A percentile compares a stretch with the other conserved stretches of the same genome.
Evolutionary conservation across 2,113 vertebrate species (phyloP).

Genomic region (Rhineura floridana): DNA sequence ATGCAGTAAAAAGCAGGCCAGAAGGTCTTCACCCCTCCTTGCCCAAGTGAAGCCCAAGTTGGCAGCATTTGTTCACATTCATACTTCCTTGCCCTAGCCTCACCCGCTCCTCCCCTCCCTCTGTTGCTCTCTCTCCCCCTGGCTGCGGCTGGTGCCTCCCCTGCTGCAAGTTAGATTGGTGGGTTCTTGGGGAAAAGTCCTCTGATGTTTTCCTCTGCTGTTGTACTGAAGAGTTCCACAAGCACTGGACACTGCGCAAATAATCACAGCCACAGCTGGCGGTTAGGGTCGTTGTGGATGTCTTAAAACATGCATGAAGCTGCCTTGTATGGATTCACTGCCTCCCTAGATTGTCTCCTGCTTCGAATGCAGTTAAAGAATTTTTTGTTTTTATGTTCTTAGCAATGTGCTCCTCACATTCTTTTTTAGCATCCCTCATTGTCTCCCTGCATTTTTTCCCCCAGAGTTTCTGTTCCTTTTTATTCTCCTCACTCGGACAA

Average conservation of each 20-base stretch:
- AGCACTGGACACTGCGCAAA: neutral
- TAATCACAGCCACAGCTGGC: neutral
- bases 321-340: too few species aligned
- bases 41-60: neutral
- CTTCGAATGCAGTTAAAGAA: too few species aligned
- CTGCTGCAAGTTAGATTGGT: too few species aligned
- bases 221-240: neutral
- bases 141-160: neutral
- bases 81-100: neutral
- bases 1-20: conserved; percentile 50
- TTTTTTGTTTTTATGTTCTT: too few species aligned
- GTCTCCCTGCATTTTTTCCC: too few species aligned
- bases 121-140: too few species aligned
- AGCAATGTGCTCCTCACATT: too few species aligned
- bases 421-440: too few species aligned
- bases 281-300: too few species aligned
- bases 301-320: neutral
- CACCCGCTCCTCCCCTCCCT: neutral
- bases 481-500: too few species aligned
- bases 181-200: neutral
- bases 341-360: too few species aligned
- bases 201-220: neutral
- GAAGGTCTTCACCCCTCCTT: conserved; percentile 34
- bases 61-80: neutral
- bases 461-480: too few species aligned